phyloP scores from a whole-genome alignment of 2,113 vertebrate species.

The Beaufortia kweichowensis region DNA sequence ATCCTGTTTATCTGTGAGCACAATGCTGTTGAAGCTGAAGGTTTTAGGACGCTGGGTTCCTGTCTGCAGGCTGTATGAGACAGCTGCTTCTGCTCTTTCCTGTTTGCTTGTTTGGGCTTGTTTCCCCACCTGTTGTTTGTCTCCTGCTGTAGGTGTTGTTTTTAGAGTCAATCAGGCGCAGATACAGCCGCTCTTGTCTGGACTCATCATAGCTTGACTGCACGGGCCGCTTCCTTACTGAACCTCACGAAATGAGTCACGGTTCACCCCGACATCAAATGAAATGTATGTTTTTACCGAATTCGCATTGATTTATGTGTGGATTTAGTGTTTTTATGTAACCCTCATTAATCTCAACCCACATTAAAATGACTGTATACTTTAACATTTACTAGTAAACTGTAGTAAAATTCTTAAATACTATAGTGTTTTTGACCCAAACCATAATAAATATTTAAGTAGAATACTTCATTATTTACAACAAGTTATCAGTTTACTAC shows the following conservation, averaged over 20 bases:
- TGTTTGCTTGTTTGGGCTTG: conserved; percentile 56
- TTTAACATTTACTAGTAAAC: too few species aligned
- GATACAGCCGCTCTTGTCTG: conserved; percentile 41
- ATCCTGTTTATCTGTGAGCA: background rate
- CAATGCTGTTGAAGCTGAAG: conserved; percentile 31
- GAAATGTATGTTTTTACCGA: too few species aligned
- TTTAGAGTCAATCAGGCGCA: conserved; percentile 17
- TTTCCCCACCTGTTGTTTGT: conserved; percentile 56
- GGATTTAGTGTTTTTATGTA: too few species aligned
- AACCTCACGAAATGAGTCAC: background rate
- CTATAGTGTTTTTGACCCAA: too few species aligned
- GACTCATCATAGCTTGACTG: conserved; percentile 4
- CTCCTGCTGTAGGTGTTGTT: conserved; percentile 42
- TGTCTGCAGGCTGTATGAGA: conserved; percentile 42
- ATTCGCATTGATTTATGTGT: too few species aligned
- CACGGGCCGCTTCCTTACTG: background rate
- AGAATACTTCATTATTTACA: too few species aligned
- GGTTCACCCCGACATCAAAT: too few species aligned
- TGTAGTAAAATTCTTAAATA: too few species aligned
- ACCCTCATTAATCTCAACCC: too few species aligned
- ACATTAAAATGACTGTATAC: too few species aligned
- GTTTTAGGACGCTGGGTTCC: conserved; percentile 45
- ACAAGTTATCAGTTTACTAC: too few species aligned
- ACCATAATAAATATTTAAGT: too few species aligned
- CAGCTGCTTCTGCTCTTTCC: conserved; percentile 54